Evolutionary conservation across 2,888 invertebrate species (phyloP), one percentile per base, ranked within the genome.

Genomic region (Temnothorax ravouxi): DNA sequence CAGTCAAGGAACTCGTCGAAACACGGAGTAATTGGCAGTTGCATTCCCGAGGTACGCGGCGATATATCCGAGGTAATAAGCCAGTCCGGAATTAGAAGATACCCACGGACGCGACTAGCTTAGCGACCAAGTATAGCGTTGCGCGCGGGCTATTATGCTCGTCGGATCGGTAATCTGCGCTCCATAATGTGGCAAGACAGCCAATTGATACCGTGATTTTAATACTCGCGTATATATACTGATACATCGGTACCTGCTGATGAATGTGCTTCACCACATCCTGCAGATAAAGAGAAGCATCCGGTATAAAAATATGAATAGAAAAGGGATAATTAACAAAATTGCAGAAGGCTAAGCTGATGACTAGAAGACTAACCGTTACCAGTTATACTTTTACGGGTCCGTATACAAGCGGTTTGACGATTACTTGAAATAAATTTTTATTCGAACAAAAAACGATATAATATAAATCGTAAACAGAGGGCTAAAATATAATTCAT

Each of bases 1-100:
- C 50, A 61, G 67, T 85, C 74, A 56, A 85, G 61, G 41, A 75
- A 86, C 62, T 72, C 79, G 25, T 67, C 80, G n/a, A 75, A 81
- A 84, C 72, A 44, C 44, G 34, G 61, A 66, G 64, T 88, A 88
- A 87, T 86, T 87, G 79, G 54, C 41, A 64, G 83, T 47, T 80
- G 81, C 38, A 75, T 38, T 85, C 66, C n/a, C 50, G 41, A 66
- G 67, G 67, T 21, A 38, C n/a, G 18, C n/a, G 18, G 50, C 66
- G 66, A 72, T 71, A 72, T 71, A 59, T 75, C 59, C 54, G 61
- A 44, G 62, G 54, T 50, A 76, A 50, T 52, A 67, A 74, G 50
- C 59, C 66, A 50, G 50, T 29, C 25, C 66, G 41, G 61, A 76
- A 62, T 61, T 61, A 50, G 38, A 69, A 71, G 74, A 74, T 56